Percentiles rank a stretch among this genome's conserved stretches.
Conservation (phyloP, 2,113 vertebrate genomes). For the Rhabdornis inornatus region DNA sequence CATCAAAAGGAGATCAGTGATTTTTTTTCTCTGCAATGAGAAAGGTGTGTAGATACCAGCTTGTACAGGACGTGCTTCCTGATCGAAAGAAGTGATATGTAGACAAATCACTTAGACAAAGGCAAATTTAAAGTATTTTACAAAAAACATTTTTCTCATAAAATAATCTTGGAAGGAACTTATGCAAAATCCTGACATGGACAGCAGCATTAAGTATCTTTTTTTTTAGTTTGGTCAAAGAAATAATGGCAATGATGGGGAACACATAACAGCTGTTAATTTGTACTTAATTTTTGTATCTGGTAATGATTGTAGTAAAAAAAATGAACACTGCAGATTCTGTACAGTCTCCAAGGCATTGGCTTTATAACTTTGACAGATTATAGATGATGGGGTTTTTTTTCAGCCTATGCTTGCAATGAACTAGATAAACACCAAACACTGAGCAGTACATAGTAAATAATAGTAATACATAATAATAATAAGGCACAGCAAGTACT, state of each 20-base stretch:
- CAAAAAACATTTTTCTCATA: neutral
- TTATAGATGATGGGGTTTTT: neutral
- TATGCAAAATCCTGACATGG: neutral
- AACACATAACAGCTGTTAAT: neutral
- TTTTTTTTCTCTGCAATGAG: neutral
- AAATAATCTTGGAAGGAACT: neutral
- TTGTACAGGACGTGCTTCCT: neutral
- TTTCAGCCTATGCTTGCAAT: neutral
- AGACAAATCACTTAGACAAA: too few relatives aligned
- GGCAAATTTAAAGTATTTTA: neutral
- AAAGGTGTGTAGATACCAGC: neutral
- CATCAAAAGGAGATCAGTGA: neutral
- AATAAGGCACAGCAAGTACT: neutral
- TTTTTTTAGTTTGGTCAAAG: neutral
- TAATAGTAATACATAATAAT: neutral
- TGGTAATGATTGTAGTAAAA: neutral
- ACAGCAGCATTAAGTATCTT: neutral
- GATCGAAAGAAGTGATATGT: neutral
- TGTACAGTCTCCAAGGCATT: neutral
- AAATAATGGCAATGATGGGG: neutral
- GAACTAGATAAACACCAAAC: neutral
- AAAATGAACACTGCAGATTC: neutral
- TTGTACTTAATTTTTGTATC: neutral
- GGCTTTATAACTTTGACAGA: neutral
- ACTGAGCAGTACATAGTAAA: neutral